These are phyloP conservation scores for Alcedo quadribrachys DNA, from an alignment of 2,797 vertebrate species.

Conservation along the genomic window DNA sequence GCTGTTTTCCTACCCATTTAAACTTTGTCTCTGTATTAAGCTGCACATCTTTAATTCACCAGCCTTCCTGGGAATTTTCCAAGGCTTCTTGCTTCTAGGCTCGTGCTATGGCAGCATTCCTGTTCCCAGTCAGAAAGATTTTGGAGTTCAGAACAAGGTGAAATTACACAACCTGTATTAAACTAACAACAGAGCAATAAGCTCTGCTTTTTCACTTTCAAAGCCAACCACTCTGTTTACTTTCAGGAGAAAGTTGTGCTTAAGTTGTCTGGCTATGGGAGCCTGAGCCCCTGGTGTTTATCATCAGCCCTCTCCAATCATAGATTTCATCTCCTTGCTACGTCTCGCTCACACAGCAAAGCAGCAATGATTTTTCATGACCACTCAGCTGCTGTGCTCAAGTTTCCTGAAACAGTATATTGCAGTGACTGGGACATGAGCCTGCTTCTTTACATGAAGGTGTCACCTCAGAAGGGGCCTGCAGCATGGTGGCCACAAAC, in stretches of 20 bases:
- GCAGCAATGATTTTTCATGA: background rate
- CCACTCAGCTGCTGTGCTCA: background rate
- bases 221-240: background rate
- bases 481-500: background rate
- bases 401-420: background rate
- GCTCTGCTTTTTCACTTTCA: background rate
- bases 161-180: background rate
- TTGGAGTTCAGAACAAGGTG: background rate
- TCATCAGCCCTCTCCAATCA: background rate
- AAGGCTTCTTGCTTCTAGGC: background rate
- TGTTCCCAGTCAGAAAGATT: background rate
- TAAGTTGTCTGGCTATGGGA: background rate
- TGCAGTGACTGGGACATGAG: background rate
- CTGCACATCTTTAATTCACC: background rate
- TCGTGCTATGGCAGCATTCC: background rate
- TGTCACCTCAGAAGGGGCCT: background rate
- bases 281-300: background rate
- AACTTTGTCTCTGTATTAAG: background rate
- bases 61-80: background rate
- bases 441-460: rapidly evolving
- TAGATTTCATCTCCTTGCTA: background rate
- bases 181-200: background rate
- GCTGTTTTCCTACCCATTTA: background rate
- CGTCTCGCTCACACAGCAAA: background rate
- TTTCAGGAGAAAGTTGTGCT: background rate